Evolutionary conservation across 2,888 invertebrate genomes (phyloP).

Genomic region (Acrobasis suavella): DNA sequence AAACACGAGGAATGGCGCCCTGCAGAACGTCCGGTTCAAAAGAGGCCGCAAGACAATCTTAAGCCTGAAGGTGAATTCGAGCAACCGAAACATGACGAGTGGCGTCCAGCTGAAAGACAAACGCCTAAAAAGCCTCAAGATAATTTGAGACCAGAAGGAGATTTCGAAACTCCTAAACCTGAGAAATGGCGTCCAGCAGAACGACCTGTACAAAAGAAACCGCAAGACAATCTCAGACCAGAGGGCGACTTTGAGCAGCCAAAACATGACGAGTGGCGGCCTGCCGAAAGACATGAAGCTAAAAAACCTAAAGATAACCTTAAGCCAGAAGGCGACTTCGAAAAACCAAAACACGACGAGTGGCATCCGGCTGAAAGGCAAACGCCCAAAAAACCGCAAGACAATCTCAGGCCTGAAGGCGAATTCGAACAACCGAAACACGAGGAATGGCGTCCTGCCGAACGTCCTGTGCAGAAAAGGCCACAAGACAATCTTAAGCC

Average conservation of each 20-base stretch:
- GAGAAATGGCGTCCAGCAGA: conserved; percentile 67
- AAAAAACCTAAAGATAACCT: conserved; percentile 74
- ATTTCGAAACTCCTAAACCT: conserved; percentile 42
- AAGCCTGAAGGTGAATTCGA: conserved; percentile 81
- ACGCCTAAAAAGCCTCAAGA: conserved; percentile 55
- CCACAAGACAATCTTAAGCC: conserved; percentile 82
- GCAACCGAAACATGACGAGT: conserved; percentile 51
- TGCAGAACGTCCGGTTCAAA: conserved; percentile 56
- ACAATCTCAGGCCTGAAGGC: conserved; percentile 81
- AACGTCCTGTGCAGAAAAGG: conserved; percentile 61
- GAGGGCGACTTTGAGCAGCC: conserved; percentile 81
- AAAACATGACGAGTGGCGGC: conserved; percentile 66
- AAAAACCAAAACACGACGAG: conserved; percentile 59
- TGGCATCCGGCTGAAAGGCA: conserved; percentile 66
- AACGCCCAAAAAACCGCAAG: conserved; percentile 67
- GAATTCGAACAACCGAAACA: conserved; percentile 70
- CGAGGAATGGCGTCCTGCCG: conserved; percentile 58
- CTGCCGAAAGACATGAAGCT: conserved; percentile 67
- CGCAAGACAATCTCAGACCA: conserved; percentile 65
- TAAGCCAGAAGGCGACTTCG: conserved; percentile 69
- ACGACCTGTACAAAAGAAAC: conserved; percentile 40
- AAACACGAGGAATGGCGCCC: conserved; percentile 51
- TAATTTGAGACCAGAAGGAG: conserved; percentile 82
- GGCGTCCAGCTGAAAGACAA: conserved; percentile 64
- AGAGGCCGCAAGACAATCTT: conserved; percentile 72